These are phyloP conservation scores for Uropetala carovei DNA, from an alignment of 2,888 invertebrate species.

Conservation along the genomic window DNA sequence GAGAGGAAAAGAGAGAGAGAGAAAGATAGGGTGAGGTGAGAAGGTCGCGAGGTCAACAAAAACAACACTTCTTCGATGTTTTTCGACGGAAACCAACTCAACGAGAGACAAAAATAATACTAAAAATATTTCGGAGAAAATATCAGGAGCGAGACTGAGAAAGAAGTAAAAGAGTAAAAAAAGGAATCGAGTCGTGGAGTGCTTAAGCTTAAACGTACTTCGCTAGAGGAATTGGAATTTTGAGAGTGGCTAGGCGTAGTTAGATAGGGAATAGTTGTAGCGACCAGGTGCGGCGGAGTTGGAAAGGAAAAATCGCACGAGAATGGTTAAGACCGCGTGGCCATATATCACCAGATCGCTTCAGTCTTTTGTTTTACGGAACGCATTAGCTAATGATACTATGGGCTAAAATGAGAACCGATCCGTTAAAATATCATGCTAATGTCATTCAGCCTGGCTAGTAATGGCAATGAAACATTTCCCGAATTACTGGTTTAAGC, in stretches of 20 bases:
- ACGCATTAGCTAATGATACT: not conserved
- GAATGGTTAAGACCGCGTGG: not conserved
- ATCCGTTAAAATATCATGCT: too few species aligned
- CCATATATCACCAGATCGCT: not conserved
- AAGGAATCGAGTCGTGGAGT: not conserved
- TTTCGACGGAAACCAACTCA: too few species aligned
- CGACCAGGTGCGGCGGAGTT: not conserved
- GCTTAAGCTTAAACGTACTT: not conserved
- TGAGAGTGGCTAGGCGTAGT: not conserved
- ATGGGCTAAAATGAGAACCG: not conserved
- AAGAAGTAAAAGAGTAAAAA: not conserved
- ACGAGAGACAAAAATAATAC: not conserved
- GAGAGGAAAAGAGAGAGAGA: not conserved
- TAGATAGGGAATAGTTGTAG: not conserved
- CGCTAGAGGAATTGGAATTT: not conserved
- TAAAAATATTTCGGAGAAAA: not conserved
- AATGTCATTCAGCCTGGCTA: too few species aligned
- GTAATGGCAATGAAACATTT: too few species aligned
- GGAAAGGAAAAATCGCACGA: not conserved
- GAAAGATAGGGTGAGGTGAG: not conserved
- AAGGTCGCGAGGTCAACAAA: too few species aligned
- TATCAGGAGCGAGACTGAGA: too few species aligned
- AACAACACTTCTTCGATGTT: too few species aligned
- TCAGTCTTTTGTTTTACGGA: not conserved
- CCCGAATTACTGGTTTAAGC: too few species aligned